Conservation (phyloP, 2,888 invertebrate genomes). For the Sphaerophoria taeniata region DNA sequence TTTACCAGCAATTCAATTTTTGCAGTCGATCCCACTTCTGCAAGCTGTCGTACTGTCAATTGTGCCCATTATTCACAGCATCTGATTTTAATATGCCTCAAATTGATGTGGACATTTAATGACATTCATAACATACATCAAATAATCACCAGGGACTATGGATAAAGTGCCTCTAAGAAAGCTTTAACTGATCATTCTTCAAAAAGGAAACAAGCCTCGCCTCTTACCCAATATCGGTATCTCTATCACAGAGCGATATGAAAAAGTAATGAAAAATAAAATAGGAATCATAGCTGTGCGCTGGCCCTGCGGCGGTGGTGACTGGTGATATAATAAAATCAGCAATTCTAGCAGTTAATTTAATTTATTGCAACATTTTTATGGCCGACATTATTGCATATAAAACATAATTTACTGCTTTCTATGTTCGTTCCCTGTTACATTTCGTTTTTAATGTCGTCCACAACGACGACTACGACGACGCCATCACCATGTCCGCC, state of each 20-base stretch:
- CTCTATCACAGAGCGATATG: too few relatives aligned
- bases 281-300: too few relatives aligned
- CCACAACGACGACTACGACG: constrained; percentile 11
- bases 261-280: too few relatives aligned
- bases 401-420: constrained; percentile 83
- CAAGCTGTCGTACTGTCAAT: too few relatives aligned
- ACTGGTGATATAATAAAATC: constrained; percentile 79
- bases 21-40: too few relatives aligned
- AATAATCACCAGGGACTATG: constrained; percentile 16
- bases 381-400: constrained; percentile 84
- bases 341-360: constrained; percentile 83
- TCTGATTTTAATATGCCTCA: too few relatives aligned
- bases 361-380: constrained; percentile 83
- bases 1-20: too few relatives aligned
- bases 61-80: too few relatives aligned
- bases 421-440: constrained; percentile 69
- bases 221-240: too few relatives aligned
- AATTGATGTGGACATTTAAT: too few relatives aligned
- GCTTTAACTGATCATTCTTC: constrained; percentile 14
- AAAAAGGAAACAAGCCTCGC: constrained; percentile 12
- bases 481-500: constrained; percentile 51
- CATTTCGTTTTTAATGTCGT: constrained; percentile 28
- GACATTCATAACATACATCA: background rate
- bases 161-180: constrained; percentile 19
- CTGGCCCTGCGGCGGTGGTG: background rate